Percentiles rank a stretch among this genome's conserved stretches.
phyloP scores from a whole-genome alignment of 2,888 invertebrate species.

The Cryptus viduatorius region DNA sequence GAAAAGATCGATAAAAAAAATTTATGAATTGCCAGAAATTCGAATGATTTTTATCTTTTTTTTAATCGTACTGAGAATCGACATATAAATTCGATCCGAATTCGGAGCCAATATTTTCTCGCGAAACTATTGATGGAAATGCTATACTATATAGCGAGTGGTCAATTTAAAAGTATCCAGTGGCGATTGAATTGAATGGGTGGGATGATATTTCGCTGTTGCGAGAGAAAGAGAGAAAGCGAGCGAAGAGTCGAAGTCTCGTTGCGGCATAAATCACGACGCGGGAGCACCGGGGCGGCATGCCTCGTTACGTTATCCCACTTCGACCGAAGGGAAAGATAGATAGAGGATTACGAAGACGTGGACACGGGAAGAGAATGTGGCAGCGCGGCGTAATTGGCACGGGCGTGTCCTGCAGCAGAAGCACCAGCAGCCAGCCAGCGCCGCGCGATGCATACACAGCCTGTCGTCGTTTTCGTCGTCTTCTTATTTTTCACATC shows the following conservation, averaged over 20 bases:
- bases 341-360: conserved; percentile 43
- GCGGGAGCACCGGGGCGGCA: conserved; percentile 58
- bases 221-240: neutral
- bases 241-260: conserved; percentile 54
- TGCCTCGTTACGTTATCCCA: conserved; percentile 64
- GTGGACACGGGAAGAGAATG: conserved; percentile 66
- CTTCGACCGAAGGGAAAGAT: conserved; percentile 49
- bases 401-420: conserved; percentile 76
- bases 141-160: conserved; percentile 20
- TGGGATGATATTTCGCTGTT: conserved; percentile 14
- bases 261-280: conserved; percentile 79
- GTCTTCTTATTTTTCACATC: conserved; percentile 29
- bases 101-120: conserved; percentile 32
- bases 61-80: too few species aligned
- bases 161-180: conserved; percentile 12
- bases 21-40: too few species aligned
- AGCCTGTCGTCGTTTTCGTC: conserved; percentile 65
- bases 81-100: neutral
- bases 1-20: too few species aligned
- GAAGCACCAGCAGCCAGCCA: conserved; percentile 16
- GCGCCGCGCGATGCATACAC: conserved; percentile 2
- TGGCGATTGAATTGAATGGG: conserved; percentile 49
- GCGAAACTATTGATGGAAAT: conserved; percentile 24
- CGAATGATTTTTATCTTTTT: too few species aligned
- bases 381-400: conserved; percentile 78